Evolutionary conservation across 1,140 invertebrate species (phyloP), one percentile per base, ranked within the genome.

Genomic region (Aleiodes sp.): DNA sequence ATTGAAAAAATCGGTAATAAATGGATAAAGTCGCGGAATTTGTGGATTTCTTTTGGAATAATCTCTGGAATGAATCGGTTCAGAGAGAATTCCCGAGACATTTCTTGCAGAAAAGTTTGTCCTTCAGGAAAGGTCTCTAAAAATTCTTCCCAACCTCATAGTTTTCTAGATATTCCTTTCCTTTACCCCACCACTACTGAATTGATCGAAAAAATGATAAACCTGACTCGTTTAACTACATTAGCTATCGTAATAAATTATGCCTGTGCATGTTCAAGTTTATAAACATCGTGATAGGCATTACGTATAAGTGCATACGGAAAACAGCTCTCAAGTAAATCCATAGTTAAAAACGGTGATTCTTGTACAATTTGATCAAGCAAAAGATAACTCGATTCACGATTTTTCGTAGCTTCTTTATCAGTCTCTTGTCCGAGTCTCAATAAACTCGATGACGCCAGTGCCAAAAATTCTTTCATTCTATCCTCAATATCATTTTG

Each of bases 301-400:
- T 98, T 99, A 56, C 97, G 90, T 75, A 99, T 94, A 4, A 99
- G 88, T 6, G 96, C 96, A 84, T 99, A 99, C 0, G 97, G 97
- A 82, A 99, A 99, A 84, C 98, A 99, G 2, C 96, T 98, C 82
- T 99, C 98, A 64, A 99, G 84, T 56, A 99, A 87, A 88, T 99
- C 97, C 96, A 98, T 98, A 0, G 97, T 98, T 3, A 99, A 87
- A 83, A 98, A 99, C 7, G 97, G 96, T 4, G 96, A 98, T 84
- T 98, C 96, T 86, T 98, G 96, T 26, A 98, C 97, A 86, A 98
- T 98, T 86, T 97, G 91, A 87, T 99, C 96, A 4, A 99, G 87
- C 28, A 99, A 87, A 43, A 99, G 89, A 86, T 99, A 99, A 24
- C 98, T 95, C 2, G 97, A 98, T 84, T 99, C 97, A 66, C 97